phyloP scores from a whole-genome alignment of 2,113 vertebrate species.

The Leucopternis melanops region DNA sequence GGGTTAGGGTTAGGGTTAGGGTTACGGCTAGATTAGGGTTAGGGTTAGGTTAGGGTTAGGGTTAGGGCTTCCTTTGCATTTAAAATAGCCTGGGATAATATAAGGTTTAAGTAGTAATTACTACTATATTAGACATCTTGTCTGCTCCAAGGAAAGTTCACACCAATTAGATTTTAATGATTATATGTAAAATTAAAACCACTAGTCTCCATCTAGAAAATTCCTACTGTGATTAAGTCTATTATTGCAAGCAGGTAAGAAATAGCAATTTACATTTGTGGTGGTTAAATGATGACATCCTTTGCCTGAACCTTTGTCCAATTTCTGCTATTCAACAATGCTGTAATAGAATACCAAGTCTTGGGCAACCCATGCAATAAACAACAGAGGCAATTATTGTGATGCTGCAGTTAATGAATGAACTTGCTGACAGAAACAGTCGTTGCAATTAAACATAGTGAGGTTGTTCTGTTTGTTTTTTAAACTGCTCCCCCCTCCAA shows the following conservation, averaged over 20 bases:
- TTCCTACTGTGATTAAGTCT: background rate
- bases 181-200: background rate
- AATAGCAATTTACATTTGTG: background rate
- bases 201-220: background rate
- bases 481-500: background rate
- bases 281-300: background rate
- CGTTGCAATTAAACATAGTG: background rate
- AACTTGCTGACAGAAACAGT: background rate
- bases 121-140: background rate
- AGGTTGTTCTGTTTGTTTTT: background rate
- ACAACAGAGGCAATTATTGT: background rate
- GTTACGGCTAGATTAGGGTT: no score
- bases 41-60: no score
- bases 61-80: background rate
- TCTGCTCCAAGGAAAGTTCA: background rate
- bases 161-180: background rate
- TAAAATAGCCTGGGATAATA: background rate
- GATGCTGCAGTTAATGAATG: slow-evolving; percentile 13
- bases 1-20: no score
- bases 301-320: background rate
- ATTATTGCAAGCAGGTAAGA: background rate
- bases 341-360: background rate
- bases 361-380: background rate
- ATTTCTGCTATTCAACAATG: background rate
- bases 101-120: background rate